phyloP scores from a whole-genome alignment of 2,888 invertebrate species.

The Corythucha ciliata region DNA sequence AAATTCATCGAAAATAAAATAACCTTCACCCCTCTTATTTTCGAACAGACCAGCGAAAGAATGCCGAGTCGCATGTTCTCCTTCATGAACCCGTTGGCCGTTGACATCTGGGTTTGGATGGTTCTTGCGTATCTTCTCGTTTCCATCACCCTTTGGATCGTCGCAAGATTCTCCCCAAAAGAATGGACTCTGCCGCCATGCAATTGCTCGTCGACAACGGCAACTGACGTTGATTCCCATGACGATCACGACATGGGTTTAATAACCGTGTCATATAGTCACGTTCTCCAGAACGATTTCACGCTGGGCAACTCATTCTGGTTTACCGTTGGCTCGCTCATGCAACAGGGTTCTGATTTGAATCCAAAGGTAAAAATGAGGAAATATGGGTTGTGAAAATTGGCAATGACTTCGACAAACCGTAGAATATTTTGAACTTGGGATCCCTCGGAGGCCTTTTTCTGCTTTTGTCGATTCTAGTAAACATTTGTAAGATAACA shows the following conservation, averaged over 20 bases:
- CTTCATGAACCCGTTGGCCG: conserved; percentile 76
- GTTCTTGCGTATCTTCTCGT: conserved; percentile 70
- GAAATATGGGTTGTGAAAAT: no score
- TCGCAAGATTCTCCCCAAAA: conserved; percentile 69
- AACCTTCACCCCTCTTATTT: no score
- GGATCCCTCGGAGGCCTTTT: background rate
- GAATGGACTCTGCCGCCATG: conserved; percentile 62
- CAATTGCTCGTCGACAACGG: conserved; percentile 19
- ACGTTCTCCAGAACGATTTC: conserved; percentile 58
- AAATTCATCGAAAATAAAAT: no score
- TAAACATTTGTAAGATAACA: no score
- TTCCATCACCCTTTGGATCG: conserved; percentile 65
- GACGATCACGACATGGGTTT: conserved; percentile 24
- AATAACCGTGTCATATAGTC: conserved; percentile 25
- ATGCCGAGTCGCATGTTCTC: conserved; percentile 61
- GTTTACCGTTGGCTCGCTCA: conserved; percentile 77
- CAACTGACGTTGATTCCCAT: conserved; percentile 16
- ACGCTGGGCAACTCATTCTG: conserved; percentile 73
- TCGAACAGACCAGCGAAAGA: conserved; percentile 33
- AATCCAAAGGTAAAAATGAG: conserved; percentile 62
- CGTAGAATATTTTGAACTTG: background rate
- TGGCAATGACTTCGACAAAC: no score
- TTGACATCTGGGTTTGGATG: conserved; percentile 78
- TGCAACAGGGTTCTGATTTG: conserved; percentile 73
- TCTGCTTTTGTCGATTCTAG: background rate